Conservation (phyloP, 1,140 invertebrate species). For the Pseudomyrmex dendroicus region DNA sequence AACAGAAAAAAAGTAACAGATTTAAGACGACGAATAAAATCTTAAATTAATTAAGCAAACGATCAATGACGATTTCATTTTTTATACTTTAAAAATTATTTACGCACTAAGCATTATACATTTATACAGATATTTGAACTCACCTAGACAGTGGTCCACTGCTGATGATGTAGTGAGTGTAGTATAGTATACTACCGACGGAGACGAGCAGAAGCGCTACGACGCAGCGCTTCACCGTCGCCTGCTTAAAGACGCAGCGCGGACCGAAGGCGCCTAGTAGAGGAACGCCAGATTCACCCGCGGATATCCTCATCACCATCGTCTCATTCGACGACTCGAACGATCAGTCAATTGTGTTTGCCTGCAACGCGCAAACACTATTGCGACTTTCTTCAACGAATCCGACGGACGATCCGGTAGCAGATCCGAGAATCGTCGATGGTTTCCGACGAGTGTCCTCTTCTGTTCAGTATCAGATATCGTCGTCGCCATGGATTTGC, state of each 20-base stretch:
- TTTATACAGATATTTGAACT: slow-evolving; percentile 70
- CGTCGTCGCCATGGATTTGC: slow-evolving; percentile 47
- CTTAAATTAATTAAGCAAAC: neutral
- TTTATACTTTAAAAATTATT: neutral
- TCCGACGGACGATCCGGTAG: neutral
- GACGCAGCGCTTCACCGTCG: slow-evolving; percentile 90
- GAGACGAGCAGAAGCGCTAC: slow-evolving; percentile 88
- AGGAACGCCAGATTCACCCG: slow-evolving; percentile 81
- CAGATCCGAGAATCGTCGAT: slow-evolving; percentile 39
- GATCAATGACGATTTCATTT: neutral
- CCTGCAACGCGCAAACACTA: slow-evolving; percentile 5
- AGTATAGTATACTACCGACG: slow-evolving; percentile 90
- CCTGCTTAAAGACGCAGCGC: slow-evolving; percentile 87
- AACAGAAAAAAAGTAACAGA: neutral
- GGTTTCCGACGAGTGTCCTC: slow-evolving; percentile 35
- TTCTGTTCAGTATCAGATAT: slow-evolving; percentile 33
- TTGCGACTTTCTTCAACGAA: slow-evolving; percentile 24
- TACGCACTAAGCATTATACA: neutral
- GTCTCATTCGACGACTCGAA: slow-evolving; percentile 66
- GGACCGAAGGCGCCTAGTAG: slow-evolving; percentile 82
- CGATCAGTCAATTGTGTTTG: slow-evolving; percentile 16
- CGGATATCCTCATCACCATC: slow-evolving; percentile 82
- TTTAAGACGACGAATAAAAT: too few species aligned
- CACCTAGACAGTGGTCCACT: slow-evolving; percentile 89
- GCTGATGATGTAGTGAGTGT: slow-evolving; percentile 90